These are phyloP conservation scores for Chironomus striatipennis DNA, from an alignment of 1,140 invertebrate genomes.

Conservation along the genomic window DNA sequence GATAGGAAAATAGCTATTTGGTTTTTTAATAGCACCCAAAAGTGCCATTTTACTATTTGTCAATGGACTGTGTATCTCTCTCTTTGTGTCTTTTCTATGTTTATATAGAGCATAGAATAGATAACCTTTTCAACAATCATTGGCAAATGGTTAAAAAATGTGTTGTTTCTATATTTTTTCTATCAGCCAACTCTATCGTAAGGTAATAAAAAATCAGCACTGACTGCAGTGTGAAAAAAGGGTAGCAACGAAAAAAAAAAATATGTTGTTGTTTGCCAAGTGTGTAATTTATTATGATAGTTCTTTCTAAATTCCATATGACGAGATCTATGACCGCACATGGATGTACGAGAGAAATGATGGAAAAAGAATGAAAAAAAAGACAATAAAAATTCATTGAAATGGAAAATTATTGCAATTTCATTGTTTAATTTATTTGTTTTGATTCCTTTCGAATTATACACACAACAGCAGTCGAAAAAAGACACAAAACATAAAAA, in stretches of 20 bases:
- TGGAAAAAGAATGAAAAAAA: no score
- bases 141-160: neutral
- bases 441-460: neutral
- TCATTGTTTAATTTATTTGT: conserved; percentile 23
- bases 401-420: conserved; percentile 24
- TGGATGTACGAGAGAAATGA: no score
- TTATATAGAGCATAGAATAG: neutral
- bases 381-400: neutral
- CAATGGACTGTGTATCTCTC: neutral
- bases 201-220: conserved; percentile 21
- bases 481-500: neutral
- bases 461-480: no score
- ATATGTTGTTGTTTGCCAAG: neutral
- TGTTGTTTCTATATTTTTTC: neutral
- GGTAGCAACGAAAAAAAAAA: neutral
- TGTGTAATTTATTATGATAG: conserved; percentile 22
- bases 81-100: no score
- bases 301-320: neutral
- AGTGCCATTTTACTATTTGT: conserved; percentile 15
- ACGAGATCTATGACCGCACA: no score
- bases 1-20: neutral
- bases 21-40: conserved; percentile 22
- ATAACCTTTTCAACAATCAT: conserved; percentile 13
- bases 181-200: conserved; percentile 11
- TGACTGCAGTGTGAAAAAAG: neutral